phyloP scores from a whole-genome alignment of 2,888 invertebrate genomes.

The Parnassius mnemosyne region DNA sequence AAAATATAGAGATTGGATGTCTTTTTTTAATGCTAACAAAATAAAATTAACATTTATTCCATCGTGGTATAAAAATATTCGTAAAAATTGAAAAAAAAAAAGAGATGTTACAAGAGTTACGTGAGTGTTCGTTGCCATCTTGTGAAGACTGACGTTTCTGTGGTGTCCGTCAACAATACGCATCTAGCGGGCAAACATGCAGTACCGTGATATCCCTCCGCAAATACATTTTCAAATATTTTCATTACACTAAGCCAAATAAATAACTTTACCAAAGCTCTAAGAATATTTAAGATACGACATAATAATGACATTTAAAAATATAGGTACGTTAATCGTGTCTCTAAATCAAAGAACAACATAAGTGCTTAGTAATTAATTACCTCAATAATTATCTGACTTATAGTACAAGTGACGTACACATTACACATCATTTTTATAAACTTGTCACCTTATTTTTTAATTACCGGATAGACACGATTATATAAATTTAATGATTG shows the following conservation, averaged over 20 bases:
- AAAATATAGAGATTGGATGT: slow-evolving; percentile 75
- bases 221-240: neutral
- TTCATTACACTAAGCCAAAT: neutral
- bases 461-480: too few species aligned
- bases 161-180: slow-evolving; percentile 17
- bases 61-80: slow-evolving; percentile 79
- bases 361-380: too few species aligned
- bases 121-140: slow-evolving; percentile 38
- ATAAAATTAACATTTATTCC: slow-evolving; percentile 78
- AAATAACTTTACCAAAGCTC: slow-evolving; percentile 2
- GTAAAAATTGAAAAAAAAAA: slow-evolving; percentile 70
- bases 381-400: too few species aligned
- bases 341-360: too few species aligned
- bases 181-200: slow-evolving; percentile 31
- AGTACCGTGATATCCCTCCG: slow-evolving; percentile 32
- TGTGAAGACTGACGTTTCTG: slow-evolving; percentile 21
- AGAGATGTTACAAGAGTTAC: slow-evolving; percentile 51
- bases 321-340: too few species aligned
- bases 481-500: too few species aligned
- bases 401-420: too few species aligned
- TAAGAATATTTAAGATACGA: slow-evolving; percentile 7
- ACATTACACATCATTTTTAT: too few species aligned
- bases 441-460: too few species aligned
- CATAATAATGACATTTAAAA: neutral
- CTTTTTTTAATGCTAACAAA: slow-evolving; percentile 81